phyloP scores from a whole-genome alignment of 2,797 vertebrate species.

The Brotula barbata region DNA sequence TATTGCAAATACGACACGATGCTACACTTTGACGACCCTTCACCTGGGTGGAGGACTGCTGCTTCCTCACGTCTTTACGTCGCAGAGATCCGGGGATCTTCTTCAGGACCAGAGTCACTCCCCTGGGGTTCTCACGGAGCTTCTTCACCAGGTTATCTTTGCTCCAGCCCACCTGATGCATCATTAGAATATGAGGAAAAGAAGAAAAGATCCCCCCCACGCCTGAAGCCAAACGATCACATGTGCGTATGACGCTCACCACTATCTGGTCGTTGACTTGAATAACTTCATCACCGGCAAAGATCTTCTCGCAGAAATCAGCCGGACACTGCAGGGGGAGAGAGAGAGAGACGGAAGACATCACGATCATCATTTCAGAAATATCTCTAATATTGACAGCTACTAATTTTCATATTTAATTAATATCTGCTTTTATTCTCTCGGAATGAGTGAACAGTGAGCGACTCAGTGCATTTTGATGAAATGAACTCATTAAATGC shows the following conservation, averaged over 20 bases:
- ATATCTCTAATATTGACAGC: no score
- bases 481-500: no score
- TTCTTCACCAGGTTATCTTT: conserved; percentile 82
- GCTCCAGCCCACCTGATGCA: conserved; percentile 91
- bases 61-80: conserved; percentile 23
- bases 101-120: conserved; percentile 87
- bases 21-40: conserved; percentile 5
- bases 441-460: no score
- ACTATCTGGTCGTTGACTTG: conserved; percentile 93
- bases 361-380: background rate
- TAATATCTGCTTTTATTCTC: no score
- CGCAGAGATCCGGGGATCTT: conserved; percentile 77
- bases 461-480: no score
- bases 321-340: conserved; percentile 71
- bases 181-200: no score
- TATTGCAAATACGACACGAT: no score
- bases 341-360: background rate
- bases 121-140: conserved; percentile 79
- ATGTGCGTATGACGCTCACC: no score
- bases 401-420: no score
- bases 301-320: conserved; percentile 73
- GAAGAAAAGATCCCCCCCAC: no score
- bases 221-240: no score
- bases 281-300: conserved; percentile 91
- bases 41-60: conserved; percentile 47